Evolutionary conservation across 2,888 invertebrate genomes (phyloP).

Genomic region (Fragum sueziense): DNA sequence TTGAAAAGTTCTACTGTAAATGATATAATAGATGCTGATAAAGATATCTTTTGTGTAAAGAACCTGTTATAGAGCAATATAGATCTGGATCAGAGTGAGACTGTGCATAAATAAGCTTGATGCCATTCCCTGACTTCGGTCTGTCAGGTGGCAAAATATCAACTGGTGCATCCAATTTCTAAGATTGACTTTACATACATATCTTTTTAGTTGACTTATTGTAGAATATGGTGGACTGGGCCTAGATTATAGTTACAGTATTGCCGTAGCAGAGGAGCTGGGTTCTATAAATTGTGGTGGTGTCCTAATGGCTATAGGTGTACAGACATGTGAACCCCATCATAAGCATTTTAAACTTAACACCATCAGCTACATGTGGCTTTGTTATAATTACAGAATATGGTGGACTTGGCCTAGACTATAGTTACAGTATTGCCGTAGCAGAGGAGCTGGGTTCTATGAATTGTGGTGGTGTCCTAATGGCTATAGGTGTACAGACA

Average conservation of each 20-base stretch:
- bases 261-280: slow-evolving; percentile 84
- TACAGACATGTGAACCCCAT: slow-evolving; percentile 85
- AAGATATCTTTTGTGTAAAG: too few relatives aligned
- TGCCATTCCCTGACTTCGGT: too few relatives aligned
- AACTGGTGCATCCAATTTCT: too few relatives aligned
- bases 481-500: slow-evolving; percentile 84
- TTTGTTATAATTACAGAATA: background rate
- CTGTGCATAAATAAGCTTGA: too few relatives aligned
- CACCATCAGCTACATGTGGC: too few relatives aligned
- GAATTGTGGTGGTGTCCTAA: slow-evolving; percentile 84
- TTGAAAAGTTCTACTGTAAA: too few relatives aligned
- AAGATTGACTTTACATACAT: too few relatives aligned
- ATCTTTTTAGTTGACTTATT: too few relatives aligned
- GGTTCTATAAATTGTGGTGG: slow-evolving; percentile 84
- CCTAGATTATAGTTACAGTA: slow-evolving; percentile 82
- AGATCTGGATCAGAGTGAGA: too few relatives aligned
- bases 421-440: slow-evolving; percentile 84
- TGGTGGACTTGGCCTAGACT: slow-evolving; percentile 84
- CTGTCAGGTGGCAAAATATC: too few relatives aligned
- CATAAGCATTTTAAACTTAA: slow-evolving; percentile 82
- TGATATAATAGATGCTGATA: too few relatives aligned
- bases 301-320: slow-evolving; percentile 84
- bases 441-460: slow-evolving; percentile 84
- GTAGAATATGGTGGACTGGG: background rate
- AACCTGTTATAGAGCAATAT: too few relatives aligned